phyloP scores from a whole-genome alignment of 2,888 invertebrate genomes.

The Cephus rjabovi region DNA sequence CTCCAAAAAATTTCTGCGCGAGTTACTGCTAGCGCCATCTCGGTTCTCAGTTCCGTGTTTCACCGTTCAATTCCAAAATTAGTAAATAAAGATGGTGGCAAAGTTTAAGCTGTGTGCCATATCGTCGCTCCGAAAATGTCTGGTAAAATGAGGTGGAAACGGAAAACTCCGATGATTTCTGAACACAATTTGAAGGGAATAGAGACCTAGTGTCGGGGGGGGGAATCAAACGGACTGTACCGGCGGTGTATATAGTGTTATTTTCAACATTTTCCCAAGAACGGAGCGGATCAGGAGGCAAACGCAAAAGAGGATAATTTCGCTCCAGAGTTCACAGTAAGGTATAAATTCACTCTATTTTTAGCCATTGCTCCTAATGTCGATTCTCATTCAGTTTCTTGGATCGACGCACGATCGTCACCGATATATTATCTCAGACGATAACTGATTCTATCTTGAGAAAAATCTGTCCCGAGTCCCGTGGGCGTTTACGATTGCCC shows the following conservation, averaged over 20 bases:
- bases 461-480: constrained; percentile 16
- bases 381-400: constrained; percentile 39
- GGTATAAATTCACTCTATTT: constrained; percentile 57
- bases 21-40: not conserved
- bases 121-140: constrained; percentile 53
- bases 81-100: constrained; percentile 65
- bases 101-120: constrained; percentile 52
- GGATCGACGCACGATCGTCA: not conserved
- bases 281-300: constrained; percentile 13
- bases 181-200: constrained; percentile 26
- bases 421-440: not conserved
- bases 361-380: constrained; percentile 43
- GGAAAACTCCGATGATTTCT: constrained; percentile 33
- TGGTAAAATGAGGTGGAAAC: constrained; percentile 55
- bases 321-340: constrained; percentile 60
- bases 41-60: constrained; percentile 10
- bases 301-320: constrained; percentile 45
- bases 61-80: constrained; percentile 56
- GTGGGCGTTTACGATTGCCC: constrained; percentile 38
- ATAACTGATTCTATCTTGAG: not conserved
- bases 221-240: constrained; percentile 21
- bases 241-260: constrained; percentile 38
- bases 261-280: constrained; percentile 2
- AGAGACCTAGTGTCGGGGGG: constrained; percentile 31
- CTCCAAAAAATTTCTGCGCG: not conserved